Percentiles rank a stretch among this genome's conserved stretches.
These are phyloP conservation scores for Microcebus griseorufus DNA, from an alignment of 2,113 vertebrate species.

Conservation along the genomic window DNA sequence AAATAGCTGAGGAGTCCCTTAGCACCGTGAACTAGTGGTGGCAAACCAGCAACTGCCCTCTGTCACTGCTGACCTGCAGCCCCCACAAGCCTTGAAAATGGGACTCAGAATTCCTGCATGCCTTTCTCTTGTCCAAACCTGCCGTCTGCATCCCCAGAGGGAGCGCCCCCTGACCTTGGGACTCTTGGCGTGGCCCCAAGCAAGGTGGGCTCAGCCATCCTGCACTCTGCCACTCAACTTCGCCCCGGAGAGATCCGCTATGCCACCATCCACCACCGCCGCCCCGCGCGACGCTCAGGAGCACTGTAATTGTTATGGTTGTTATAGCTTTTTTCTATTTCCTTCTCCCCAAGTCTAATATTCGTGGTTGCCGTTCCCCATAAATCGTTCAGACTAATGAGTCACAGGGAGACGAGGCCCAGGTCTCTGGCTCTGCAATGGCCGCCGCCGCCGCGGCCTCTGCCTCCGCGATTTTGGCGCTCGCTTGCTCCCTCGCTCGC, in stretches of 20 bases:
- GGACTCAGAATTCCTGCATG: conserved; percentile 68
- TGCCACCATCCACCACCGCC: conserved; percentile 22
- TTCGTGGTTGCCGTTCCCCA: conserved; percentile 76
- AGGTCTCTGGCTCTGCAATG: conserved; percentile 81
- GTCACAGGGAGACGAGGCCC: conserved; percentile 81
- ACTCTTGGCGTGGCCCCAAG: conserved; percentile 49
- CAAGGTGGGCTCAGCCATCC: not conserved
- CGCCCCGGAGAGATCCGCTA: conserved; percentile 70
- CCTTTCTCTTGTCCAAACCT: conserved; percentile 73
- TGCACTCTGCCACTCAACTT: conserved; percentile 61
- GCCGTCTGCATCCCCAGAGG: conserved; percentile 57
- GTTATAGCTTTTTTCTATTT: conserved; percentile 79
- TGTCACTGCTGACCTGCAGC: not conserved
- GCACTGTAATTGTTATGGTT: conserved; percentile 65
- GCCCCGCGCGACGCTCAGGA: not conserved
- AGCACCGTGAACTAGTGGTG: not conserved
- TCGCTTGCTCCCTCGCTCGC: conserved; percentile 70
- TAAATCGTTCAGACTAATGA: conserved; percentile 87
- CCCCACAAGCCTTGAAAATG: conserved; percentile 2
- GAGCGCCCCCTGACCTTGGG: not conserved
- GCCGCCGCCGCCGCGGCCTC: conserved; percentile 59
- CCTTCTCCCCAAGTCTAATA: conserved; percentile 82
- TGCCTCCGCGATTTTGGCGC: conserved; percentile 33
- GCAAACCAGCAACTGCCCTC: not conserved
- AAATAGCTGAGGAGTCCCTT: not conserved